Conservation (phyloP, 2,113 vertebrate genomes). For the Scomber japonicus region DNA sequence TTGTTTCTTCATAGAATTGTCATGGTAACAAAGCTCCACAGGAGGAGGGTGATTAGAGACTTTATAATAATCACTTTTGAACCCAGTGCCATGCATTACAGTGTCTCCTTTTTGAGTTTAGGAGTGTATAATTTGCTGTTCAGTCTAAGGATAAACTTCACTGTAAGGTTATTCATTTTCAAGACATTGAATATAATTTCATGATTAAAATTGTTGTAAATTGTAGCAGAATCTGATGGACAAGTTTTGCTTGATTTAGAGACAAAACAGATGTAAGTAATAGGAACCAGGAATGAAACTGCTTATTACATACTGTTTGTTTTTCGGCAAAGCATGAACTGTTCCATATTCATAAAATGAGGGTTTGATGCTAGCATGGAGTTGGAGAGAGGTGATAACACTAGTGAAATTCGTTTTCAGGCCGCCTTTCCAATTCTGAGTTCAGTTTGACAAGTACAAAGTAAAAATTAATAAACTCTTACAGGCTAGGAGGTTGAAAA, state of each 20-base stretch:
- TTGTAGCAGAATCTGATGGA: no score
- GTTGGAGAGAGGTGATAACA: background rate
- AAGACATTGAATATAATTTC: background rate
- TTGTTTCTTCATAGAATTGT: background rate
- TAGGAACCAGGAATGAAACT: background rate
- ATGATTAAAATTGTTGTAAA: background rate
- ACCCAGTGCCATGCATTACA: background rate
- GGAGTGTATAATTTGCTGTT: background rate
- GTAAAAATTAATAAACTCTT: constrained; percentile 37
- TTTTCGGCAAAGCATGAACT: background rate
- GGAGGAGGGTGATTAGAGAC: constrained; percentile 9
- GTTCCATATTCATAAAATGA: background rate
- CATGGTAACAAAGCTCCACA: constrained; percentile 13
- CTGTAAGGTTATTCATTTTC: no score
- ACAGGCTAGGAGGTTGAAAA: background rate
- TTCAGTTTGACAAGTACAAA: constrained; percentile 27
- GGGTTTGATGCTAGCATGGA: background rate
- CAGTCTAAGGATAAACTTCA: background rate
- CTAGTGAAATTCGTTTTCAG: constrained; percentile 9
- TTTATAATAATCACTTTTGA: constrained; percentile 18
- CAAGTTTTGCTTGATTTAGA: background rate
- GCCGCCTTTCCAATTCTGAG: constrained; percentile 11
- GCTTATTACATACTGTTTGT: background rate
- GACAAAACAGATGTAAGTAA: background rate
- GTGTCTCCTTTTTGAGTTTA: background rate